These are phyloP conservation scores for Polydrusus tereticollis DNA, from an alignment of 2,888 invertebrate species.

Conservation along the genomic window DNA sequence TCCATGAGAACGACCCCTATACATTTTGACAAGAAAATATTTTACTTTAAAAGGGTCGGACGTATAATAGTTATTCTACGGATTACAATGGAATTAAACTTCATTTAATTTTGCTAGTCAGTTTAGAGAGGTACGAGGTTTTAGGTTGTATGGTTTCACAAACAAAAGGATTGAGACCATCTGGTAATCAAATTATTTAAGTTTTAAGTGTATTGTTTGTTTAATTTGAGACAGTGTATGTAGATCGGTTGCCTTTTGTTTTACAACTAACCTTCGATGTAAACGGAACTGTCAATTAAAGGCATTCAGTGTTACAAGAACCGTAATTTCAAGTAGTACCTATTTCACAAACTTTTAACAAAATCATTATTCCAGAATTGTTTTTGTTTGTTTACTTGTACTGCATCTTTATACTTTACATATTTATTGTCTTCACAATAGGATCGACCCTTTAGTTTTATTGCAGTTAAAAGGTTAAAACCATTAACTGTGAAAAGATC, in stretches of 20 bases:
- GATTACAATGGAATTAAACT: conserved; percentile 25
- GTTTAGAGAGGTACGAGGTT: conserved; percentile 16
- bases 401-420: too few species aligned
- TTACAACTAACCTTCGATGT: too few species aligned
- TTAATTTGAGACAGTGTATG: neutral
- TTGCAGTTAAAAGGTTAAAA: too few species aligned
- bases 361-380: too few species aligned
- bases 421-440: too few species aligned
- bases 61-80: conserved; percentile 18
- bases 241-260: neutral
- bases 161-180: conserved; percentile 11
- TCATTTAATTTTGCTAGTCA: conserved; percentile 26
- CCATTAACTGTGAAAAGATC: too few species aligned
- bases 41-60: conserved; percentile 31
- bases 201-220: neutral
- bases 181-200: conserved; percentile 6
- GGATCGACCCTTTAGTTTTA: too few species aligned
- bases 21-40: conserved; percentile 24
- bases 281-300: too few species aligned
- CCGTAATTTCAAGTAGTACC: too few species aligned
- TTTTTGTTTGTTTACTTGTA: too few species aligned
- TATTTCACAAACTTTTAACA: too few species aligned
- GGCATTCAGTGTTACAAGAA: too few species aligned
- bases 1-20: conserved; percentile 13
- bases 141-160: neutral